Base-by-base conservation (phyloP, 2,888 invertebrate genomes). In the Cosmia pyralina region DNA sequence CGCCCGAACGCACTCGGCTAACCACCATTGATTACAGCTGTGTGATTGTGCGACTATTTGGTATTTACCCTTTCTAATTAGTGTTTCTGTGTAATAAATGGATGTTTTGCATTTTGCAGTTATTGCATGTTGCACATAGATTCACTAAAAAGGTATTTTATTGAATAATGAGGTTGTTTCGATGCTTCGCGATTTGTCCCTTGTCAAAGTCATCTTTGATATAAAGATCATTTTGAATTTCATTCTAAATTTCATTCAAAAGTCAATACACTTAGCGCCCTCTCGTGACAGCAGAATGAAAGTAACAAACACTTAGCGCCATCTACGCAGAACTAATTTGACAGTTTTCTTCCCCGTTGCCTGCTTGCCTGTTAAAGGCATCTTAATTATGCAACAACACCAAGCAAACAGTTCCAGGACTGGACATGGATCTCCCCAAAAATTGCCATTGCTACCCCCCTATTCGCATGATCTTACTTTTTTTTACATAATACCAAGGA, bases 1-100 rank as follows among this genome's bases (percentile, higher is more conserved):
- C 63, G 64, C 69, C 81, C 87, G 85, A 87, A 62, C 72, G 62
- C 69, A 48, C 71, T 71, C 79, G 79, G 59, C 52, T 41, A 22
- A 60, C 79, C 74, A 78, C 85, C 84, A 83, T 80, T 85, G 80
- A 85, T 85, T 86, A 79, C 53, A 73, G 59, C 62, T 71, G 70
- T 63, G 41, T 60, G 69, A 66, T 75, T 76, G 58, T 73, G 48
- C 41, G 41, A n/a, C 38, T 78, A 53, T 67, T 58, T 81, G 59
- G 44, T 79, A 58, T 83, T 60, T 69, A 57, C 34, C 79, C 19
- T 81, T 80, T 79, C 64, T 71, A 60, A 79, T 79, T 71, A 69
- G 52, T 48, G 48, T 34, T 38, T 81, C 50, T 52, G 46, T 0
- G 73, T 62, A 57, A 58, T 38, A 46, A 5, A 52, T 67, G 22